phyloP scores from a whole-genome alignment of 2,888 invertebrate species.

The Melanargia galathea region DNA sequence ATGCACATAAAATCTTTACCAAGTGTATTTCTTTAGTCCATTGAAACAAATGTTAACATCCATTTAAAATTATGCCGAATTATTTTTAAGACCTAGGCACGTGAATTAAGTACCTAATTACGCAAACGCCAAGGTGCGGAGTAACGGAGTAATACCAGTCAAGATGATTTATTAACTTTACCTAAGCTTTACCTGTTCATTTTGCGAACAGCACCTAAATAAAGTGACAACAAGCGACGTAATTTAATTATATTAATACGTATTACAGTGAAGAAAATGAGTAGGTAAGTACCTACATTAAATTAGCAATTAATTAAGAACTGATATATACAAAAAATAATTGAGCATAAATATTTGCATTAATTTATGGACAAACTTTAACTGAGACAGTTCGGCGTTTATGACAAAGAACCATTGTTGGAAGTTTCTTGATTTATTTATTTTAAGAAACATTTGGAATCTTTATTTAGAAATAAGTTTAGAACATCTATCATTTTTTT shows the following conservation, averaged over 20 bases:
- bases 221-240: background rate
- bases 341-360: no score
- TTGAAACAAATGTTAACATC: no score
- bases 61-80: no score
- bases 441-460: background rate
- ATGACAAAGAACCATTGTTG: background rate
- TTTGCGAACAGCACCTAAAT: background rate
- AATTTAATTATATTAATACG: background rate
- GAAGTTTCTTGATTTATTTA: background rate
- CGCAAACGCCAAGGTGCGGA: slow-evolving; percentile 54
- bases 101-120: slow-evolving; percentile 55
- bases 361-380: background rate
- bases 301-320: no score
- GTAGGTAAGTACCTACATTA: background rate
- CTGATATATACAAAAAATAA: no score
- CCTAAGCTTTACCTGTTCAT: slow-evolving; percentile 53
- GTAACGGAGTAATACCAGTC: slow-evolving; percentile 69
- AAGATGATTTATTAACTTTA: slow-evolving; percentile 71
- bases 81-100: slow-evolving; percentile 37
- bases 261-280: background rate
- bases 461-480: background rate
- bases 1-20: no score
- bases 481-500: background rate
- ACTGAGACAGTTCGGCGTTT: background rate
- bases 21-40: no score